Percentiles rank a stretch among this genome's conserved stretches.
These are phyloP conservation scores for Melanostoma scalare DNA, from an alignment of 2,888 invertebrate species.

Conservation along the genomic window DNA sequence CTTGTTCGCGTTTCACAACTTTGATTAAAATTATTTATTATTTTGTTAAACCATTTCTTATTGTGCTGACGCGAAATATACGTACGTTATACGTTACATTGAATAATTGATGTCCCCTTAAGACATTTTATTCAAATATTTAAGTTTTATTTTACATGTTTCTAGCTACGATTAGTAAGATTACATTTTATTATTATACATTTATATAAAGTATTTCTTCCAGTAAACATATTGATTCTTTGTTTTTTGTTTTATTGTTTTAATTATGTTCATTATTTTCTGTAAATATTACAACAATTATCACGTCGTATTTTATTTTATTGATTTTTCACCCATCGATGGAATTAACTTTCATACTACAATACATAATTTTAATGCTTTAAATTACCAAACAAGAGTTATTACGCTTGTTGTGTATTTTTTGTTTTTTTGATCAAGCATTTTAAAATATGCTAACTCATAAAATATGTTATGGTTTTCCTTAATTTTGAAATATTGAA, in stretches of 20 bases:
- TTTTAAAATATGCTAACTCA: too few species aligned
- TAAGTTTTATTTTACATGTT: conserved; percentile 61
- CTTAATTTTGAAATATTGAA: too few species aligned
- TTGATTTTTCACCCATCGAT: conserved; percentile 50
- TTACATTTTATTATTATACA: conserved; percentile 55
- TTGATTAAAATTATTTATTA: conserved; percentile 14
- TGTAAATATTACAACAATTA: conserved; percentile 71
- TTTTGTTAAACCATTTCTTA: conserved; percentile 30
- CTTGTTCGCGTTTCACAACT: conserved; percentile 54
- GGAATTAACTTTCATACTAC: conserved; percentile 9
- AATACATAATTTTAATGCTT: background rate
- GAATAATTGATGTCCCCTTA: conserved; percentile 34
- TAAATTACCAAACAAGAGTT: conserved; percentile 21
- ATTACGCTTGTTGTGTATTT: background rate
- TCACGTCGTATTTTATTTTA: conserved; percentile 64
- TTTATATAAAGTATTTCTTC: conserved; percentile 41
- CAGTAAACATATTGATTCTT: conserved; percentile 41
- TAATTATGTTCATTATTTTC: background rate
- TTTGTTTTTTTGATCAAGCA: background rate
- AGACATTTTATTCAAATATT: conserved; percentile 57
- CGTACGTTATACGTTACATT: background rate
- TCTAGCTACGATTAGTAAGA: conserved; percentile 67
- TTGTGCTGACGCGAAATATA: conserved; percentile 55
- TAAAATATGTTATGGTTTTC: too few species aligned
- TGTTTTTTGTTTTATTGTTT: conserved; percentile 14